phyloP scores from a whole-genome alignment of 2,113 vertebrate genomes.

The crab-eating macaque (Macaca fascicularis) region DNA sequence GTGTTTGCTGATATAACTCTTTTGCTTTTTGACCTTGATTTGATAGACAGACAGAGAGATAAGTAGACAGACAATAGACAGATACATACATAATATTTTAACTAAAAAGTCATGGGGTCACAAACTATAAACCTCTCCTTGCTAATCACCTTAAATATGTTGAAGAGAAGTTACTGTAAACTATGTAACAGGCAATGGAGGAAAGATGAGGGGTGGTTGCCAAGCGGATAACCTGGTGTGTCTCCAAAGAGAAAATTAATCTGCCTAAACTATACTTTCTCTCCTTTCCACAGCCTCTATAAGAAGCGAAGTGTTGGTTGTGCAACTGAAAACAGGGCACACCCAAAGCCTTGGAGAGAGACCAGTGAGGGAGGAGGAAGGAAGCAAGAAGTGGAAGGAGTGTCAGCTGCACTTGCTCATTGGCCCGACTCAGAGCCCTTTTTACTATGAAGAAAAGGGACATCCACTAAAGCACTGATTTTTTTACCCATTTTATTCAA shows the following conservation, averaged over 20 bases:
- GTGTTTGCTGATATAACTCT: not conserved
- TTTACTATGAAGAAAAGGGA: not conserved
- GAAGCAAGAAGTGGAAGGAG: too few relatives aligned
- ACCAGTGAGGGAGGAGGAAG: not conserved
- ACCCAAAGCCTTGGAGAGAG: accelerated
- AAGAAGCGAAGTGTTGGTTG: not conserved
- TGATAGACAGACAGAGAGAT: not conserved
- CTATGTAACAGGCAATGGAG: not conserved
- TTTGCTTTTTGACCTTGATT: not conserved
- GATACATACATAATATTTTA: not conserved
- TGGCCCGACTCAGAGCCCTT: not conserved
- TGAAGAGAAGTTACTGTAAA: not conserved
- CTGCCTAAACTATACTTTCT: too few relatives aligned
- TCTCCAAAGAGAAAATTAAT: not conserved
- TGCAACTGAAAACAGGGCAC: not conserved
- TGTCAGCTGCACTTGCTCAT: accelerated
- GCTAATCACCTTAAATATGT: too few relatives aligned
- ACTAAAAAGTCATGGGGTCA: not conserved
- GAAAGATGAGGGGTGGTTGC: too few relatives aligned
- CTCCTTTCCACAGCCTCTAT: accelerated
- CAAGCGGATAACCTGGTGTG: too few relatives aligned
- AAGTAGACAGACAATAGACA: not conserved
- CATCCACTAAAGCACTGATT: accelerated
- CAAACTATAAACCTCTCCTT: not conserved
- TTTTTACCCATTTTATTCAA: not conserved